Base-by-base conservation (phyloP, 2,797 vertebrate species). In the Morelia viridis region DNA sequence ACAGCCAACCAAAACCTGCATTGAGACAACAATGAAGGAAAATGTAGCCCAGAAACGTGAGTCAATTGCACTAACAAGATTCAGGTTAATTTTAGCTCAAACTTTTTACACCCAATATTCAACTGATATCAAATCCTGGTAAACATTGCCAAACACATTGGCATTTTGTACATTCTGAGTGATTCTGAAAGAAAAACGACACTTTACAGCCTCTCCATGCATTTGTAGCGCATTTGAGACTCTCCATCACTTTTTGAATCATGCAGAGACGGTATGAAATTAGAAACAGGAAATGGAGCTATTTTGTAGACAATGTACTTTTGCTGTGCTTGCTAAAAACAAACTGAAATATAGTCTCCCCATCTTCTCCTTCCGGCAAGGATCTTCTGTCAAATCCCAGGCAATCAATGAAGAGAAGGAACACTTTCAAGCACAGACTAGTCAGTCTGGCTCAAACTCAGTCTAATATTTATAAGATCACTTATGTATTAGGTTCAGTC, bases 1-100 rank as follows among this genome's bases (percentile, higher is more conserved):
- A 99, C 99, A 2, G 98, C 98, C 96, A 99, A 95, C 99, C 99
- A 99, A 98, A 99, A 99, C 96, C 99, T 99, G 93, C 94, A 92
- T 92, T 50, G 60, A 76, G 85, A 91, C 93, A 9, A 19, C 17
- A 31, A 88, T 56, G 76, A 85, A 91, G 93, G 17, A 19, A 88
- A 83, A 80, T 92, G 1, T 71, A 80, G 85, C 46, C n/a, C 87
- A 92, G 85, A 24, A 94, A 93, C 92, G 0, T 24, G 64, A 91
- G 71, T 92, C 93, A 87, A 64, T 35, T 83, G 91, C 90, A 89
- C 19, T 41, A 80, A 0, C 0, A 89, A 57, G 88, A 13, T 22
- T 31, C 62, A 85, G 62, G 31, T 26, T 80, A 87, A 83, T 11
- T 15, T 65, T 80, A 61, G n/a, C 35, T 31, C 56, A 15, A 19